These are phyloP conservation scores for Polyergus mexicanus DNA, from an alignment of 1,140 invertebrate species.

Conservation along the genomic window DNA sequence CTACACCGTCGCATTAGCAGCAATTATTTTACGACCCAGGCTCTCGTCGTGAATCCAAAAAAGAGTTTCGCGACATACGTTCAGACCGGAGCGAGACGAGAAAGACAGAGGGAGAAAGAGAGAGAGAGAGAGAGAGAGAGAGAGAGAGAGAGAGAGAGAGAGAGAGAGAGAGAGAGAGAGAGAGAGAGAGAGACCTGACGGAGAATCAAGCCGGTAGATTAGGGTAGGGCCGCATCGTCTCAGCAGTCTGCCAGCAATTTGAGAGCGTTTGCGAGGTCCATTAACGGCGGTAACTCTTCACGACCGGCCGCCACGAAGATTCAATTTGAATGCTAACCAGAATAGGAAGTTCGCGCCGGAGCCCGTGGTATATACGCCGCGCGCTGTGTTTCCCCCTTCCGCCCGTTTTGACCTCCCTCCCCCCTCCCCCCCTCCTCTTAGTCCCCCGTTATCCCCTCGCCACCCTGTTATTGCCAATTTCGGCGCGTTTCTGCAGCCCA, in stretches of 20 bases:
- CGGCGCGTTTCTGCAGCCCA: constrained; percentile 81
- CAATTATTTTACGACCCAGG: constrained; percentile 54
- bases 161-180: constrained; percentile 19
- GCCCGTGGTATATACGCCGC: constrained; percentile 74
- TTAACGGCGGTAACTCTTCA: constrained; percentile 84
- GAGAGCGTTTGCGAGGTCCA: constrained; percentile 80
- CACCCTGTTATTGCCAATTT: constrained; percentile 84
- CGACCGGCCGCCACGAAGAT: constrained; percentile 81
- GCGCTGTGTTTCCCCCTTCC: constrained; percentile 42
- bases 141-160: constrained; percentile 21
- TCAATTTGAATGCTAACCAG: constrained; percentile 85
- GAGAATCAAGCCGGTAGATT: constrained; percentile 75
- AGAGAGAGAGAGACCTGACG: constrained; percentile 31
- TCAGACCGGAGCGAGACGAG: constrained; percentile 2
- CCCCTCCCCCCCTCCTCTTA: neutral
- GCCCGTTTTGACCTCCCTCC: constrained; percentile 19
- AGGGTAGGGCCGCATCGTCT: constrained; percentile 76
- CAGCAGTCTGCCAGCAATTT: constrained; percentile 81
- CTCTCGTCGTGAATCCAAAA: constrained; percentile 60
- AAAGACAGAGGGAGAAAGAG: neutral
- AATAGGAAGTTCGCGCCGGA: constrained; percentile 81
- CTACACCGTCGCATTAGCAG: constrained; percentile 50
- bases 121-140: neutral
- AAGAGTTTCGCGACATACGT: constrained; percentile 58
- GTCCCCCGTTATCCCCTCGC: constrained; percentile 52